These are phyloP conservation scores for Mormyrus hasselquistii DNA, from an alignment of 2,797 vertebrate species.

Conservation along the genomic window DNA sequence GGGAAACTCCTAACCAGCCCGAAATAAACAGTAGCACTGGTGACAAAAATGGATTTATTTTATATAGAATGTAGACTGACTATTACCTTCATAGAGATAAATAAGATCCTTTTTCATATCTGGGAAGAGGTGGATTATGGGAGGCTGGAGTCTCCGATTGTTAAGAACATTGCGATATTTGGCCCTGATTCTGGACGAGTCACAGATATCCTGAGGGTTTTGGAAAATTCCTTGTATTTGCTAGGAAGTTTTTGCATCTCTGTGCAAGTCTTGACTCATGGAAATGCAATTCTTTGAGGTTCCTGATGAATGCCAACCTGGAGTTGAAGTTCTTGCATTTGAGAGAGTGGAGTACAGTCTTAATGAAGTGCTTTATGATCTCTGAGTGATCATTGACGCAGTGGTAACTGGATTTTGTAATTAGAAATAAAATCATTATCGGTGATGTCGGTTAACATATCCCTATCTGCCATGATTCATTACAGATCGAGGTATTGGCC, in stretches of 20 bases:
- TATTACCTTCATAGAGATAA: conserved; percentile 90
- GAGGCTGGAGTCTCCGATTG: conserved; percentile 94
- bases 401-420: no score
- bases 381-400: conserved; percentile 34
- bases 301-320: conserved; percentile 99
- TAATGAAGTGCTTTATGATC: conserved; percentile 95
- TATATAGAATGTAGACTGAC: no score
- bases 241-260: conserved; percentile 79
- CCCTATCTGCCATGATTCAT: not conserved
- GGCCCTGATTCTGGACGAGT: conserved; percentile 97
- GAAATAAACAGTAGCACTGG: no score
- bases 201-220: conserved; percentile 95
- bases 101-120: conserved; percentile 99
- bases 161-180: conserved; percentile 98
- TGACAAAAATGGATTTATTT: no score
- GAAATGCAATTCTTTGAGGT: conserved; percentile 23
- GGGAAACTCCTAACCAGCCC: no score
- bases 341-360: conserved; percentile 92
- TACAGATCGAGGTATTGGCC: not conserved
- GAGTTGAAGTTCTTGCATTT: conserved; percentile 99
- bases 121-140: conserved; percentile 93
- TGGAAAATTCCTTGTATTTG: conserved; percentile 98
- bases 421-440: no score
- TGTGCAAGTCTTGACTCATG: not conserved
- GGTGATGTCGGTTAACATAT: not conserved